Conservation (phyloP, 2,113 vertebrate genomes). For the Labrus mixtus region DNA sequence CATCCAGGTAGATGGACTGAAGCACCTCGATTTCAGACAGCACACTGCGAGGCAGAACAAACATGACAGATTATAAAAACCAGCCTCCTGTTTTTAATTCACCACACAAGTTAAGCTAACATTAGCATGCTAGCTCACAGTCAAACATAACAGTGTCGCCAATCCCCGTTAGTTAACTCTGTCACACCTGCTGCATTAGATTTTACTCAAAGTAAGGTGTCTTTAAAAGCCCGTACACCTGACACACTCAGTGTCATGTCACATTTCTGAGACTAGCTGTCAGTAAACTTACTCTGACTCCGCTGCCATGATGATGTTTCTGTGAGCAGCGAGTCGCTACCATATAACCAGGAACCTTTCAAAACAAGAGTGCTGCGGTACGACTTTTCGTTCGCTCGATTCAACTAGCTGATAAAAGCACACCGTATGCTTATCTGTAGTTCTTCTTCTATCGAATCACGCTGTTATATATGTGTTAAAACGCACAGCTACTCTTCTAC, state of each 20-base stretch:
- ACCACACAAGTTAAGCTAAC: neutral
- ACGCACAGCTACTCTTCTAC: fast-evolving
- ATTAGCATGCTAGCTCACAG: constrained; percentile 43
- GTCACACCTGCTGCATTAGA: neutral
- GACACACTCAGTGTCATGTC: neutral
- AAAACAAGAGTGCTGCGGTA: neutral
- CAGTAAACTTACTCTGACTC: constrained; percentile 82
- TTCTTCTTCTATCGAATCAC: neutral
- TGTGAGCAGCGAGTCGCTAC: neutral
- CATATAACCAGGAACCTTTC: neutral
- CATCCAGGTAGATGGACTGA: constrained; percentile 95
- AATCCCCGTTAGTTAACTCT: neutral
- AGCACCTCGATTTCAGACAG: constrained; percentile 92
- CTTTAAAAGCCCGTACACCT: fast-evolving
- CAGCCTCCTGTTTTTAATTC: no score
- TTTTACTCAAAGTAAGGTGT: neutral
- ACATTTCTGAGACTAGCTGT: neutral
- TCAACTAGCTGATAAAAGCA: neutral
- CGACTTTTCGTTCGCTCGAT: neutral
- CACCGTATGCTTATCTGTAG: fast-evolving
- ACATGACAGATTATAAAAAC: fast-evolving
- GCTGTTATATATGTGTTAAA: neutral
- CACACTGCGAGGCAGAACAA: constrained; percentile 75
- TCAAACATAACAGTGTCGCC: neutral
- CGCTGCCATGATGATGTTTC: constrained; percentile 76